Percentiles rank a stretch among this genome's conserved stretches.
phyloP scores from a whole-genome alignment of 2,888 invertebrate species.

The Sminthurinus aureus region DNA sequence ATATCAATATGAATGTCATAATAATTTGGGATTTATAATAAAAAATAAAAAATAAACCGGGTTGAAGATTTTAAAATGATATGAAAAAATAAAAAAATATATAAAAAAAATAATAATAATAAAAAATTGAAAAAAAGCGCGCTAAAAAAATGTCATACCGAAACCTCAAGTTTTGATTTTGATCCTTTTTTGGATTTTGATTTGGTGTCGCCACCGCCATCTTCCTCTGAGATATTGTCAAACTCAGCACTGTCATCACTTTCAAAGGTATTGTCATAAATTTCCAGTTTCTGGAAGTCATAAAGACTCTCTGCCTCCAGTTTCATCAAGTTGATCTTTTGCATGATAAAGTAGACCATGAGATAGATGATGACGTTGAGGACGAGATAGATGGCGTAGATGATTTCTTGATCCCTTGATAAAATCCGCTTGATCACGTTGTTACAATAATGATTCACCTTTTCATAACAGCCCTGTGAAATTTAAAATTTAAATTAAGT shows the following conservation, averaged over 20 bases:
- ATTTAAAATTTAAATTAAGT: too few relatives aligned
- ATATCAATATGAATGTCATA: too few relatives aligned
- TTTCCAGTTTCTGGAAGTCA: slow-evolving; percentile 33
- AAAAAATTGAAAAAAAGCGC: too few relatives aligned
- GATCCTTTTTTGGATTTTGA: not conserved
- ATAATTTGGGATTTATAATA: not conserved
- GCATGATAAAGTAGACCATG: slow-evolving; percentile 32
- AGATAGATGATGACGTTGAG: slow-evolving; percentile 21
- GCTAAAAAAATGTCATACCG: too few relatives aligned
- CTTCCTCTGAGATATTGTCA: slow-evolving; percentile 8
- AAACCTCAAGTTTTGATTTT: too few relatives aligned
- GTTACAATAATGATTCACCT: not conserved
- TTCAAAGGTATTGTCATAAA: slow-evolving; percentile 31
- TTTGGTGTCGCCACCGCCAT: not conserved
- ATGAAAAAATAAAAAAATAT: not conserved
- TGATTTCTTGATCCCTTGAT: slow-evolving; percentile 10
- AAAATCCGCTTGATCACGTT: not conserved
- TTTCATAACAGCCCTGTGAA: slow-evolving; percentile 15
- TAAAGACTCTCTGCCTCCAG: slow-evolving; percentile 27
- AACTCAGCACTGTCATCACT: slow-evolving; percentile 39
- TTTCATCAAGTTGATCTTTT: slow-evolving; percentile 29
- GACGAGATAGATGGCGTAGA: not conserved
- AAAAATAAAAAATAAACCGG: not conserved
- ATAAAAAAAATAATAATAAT: too few relatives aligned
- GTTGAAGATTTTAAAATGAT: too few relatives aligned